Conservation (phyloP, 1,140 invertebrate species). For the Drosophila trapezifrons region DNA sequence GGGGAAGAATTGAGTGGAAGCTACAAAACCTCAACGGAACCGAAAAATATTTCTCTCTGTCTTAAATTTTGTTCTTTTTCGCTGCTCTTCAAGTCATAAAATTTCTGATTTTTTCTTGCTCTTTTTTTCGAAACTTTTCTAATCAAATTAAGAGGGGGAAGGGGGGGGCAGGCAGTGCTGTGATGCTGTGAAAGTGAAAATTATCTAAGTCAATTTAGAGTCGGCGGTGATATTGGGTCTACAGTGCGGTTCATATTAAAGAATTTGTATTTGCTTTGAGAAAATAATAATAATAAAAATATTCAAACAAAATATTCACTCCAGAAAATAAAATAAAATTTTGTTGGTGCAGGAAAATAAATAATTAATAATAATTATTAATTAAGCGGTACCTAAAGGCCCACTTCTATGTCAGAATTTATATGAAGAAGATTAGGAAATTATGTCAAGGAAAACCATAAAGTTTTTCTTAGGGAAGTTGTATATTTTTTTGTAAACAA, state of each 20-base stretch:
- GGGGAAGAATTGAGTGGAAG: constrained; percentile 1
- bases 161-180: constrained; percentile 19
- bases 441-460: too few species aligned
- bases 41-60: constrained; percentile 29
- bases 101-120: constrained; percentile 15
- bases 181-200: constrained; percentile 63
- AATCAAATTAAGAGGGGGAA: constrained; percentile 73
- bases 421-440: too few species aligned
- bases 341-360: too few species aligned
- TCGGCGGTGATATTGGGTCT: background rate
- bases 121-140: constrained; percentile 65
- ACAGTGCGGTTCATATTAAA: constrained; percentile 8
- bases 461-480: too few species aligned
- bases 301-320: background rate
- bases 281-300: background rate
- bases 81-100: constrained; percentile 30
- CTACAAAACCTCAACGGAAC: constrained; percentile 28
- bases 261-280: background rate
- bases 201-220: constrained; percentile 73
- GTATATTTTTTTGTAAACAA: too few species aligned
- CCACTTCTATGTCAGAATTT: too few species aligned
- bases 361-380: too few species aligned
- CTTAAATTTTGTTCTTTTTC: background rate
- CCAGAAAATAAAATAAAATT: background rate
- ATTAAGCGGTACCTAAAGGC: too few species aligned